These are phyloP conservation scores for Oligia latruncula DNA, from an alignment of 2,888 invertebrate species.

Conservation along the genomic window DNA sequence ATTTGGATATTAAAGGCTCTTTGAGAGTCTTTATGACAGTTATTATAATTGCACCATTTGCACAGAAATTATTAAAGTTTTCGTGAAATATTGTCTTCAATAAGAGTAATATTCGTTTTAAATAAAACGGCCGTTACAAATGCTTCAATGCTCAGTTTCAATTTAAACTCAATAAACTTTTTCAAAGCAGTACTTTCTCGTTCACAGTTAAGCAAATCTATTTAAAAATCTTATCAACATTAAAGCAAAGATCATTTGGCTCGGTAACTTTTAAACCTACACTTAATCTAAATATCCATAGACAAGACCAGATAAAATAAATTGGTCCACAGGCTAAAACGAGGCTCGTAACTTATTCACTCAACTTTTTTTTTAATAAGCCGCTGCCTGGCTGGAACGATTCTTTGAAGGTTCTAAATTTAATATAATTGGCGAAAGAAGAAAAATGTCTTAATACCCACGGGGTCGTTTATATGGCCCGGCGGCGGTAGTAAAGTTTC, in stretches of 20 bases:
- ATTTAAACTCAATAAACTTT: constrained; percentile 1
- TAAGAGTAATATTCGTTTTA: constrained; percentile 16
- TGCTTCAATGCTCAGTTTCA: constrained; percentile 6
- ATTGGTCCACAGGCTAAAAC: constrained; percentile 66
- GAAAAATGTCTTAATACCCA: constrained; percentile 83
- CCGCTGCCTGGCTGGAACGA: constrained; percentile 44
- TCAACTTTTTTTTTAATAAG: constrained; percentile 74
- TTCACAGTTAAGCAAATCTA: constrained; percentile 15
- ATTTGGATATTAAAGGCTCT: constrained; percentile 1
- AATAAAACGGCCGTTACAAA: constrained; percentile 11
- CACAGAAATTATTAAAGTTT: constrained; percentile 17
- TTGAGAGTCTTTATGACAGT: not conserved
- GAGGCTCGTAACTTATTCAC: constrained; percentile 70
- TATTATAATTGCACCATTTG: constrained; percentile 43
- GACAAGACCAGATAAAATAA: constrained; percentile 62
- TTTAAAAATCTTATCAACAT: constrained; percentile 26
- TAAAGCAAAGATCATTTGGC: constrained; percentile 31
- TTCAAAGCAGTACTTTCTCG: not conserved
- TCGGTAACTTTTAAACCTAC: constrained; percentile 27
- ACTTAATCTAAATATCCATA: constrained; percentile 33
- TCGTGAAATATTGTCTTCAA: constrained; percentile 13
- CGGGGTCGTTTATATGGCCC: constrained; percentile 77
- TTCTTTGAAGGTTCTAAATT: constrained; percentile 75
- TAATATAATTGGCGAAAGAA: constrained; percentile 82
- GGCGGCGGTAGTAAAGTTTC: constrained; percentile 73